These are phyloP conservation scores for Temnothorax nylanderi DNA, from an alignment of 1,140 invertebrate genomes.

Conservation along the genomic window DNA sequence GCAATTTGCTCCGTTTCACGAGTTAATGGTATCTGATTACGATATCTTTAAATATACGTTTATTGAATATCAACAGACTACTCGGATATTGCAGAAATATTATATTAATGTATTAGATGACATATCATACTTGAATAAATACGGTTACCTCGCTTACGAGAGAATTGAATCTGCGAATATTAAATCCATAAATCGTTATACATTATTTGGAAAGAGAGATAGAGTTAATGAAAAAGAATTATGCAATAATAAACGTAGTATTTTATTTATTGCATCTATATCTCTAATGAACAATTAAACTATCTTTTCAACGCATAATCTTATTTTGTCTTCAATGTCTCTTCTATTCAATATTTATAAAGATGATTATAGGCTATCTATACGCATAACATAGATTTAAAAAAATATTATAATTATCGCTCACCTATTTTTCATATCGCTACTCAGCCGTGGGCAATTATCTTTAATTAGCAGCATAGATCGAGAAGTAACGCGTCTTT, in stretches of 20 bases:
- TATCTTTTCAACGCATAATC: neutral
- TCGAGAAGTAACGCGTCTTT: slow-evolving; percentile 41
- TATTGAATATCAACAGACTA: neutral
- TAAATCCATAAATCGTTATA: slow-evolving; percentile 8
- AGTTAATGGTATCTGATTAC: slow-evolving; percentile 20
- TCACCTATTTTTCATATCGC: neutral
- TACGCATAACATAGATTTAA: neutral
- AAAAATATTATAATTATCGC: slow-evolving; percentile 12
- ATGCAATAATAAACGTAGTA: neutral
- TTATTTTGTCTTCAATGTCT: neutral
- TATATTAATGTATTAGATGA: neutral
- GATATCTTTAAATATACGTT: neutral
- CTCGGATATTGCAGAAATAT: neutral
- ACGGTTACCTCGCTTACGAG: neutral
- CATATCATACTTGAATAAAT: slow-evolving; percentile 14
- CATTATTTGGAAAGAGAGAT: neutral
- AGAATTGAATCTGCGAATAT: neutral
- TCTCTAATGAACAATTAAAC: neutral
- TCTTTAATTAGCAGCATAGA: slow-evolving; percentile 27
- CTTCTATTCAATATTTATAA: slow-evolving; percentile 17
- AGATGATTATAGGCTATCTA: neutral
- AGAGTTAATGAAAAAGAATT: slow-evolving; percentile 6
- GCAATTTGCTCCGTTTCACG: neutral
- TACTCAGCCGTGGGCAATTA: neutral
- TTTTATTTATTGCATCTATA: neutral